A percentile compares a stretch with the other conserved stretches of the same genome.
phyloP scores from a whole-genome alignment of 64 coral and sea anemone species.

The Montipora efflorescens region DNA sequence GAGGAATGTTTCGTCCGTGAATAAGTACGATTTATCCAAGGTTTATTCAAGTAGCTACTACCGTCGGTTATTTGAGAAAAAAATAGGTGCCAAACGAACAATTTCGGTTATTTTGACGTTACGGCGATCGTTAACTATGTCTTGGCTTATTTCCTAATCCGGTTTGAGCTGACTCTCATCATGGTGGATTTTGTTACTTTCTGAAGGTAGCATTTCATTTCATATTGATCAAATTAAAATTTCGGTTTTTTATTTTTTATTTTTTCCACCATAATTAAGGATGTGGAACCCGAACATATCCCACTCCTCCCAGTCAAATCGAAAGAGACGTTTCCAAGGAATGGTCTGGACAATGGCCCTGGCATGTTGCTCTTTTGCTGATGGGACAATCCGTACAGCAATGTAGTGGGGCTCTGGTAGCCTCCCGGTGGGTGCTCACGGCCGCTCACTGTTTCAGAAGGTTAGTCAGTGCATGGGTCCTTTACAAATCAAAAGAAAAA shows the following conservation, averaged over 20 bases:
- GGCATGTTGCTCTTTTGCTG: constrained; percentile 76
- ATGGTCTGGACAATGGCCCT: constrained; percentile 85
- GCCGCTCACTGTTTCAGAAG: constrained; percentile 88
- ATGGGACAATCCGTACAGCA: constrained; percentile 66
- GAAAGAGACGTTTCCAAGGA: neutral
- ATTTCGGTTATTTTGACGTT: no score
- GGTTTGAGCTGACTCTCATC: neutral
- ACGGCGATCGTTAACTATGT: neutral
- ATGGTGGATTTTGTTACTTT: no score
- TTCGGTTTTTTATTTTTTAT: neutral
- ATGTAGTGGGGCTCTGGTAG: constrained; percentile 77
- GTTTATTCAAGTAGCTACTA: no score
- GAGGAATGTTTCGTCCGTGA: no score
- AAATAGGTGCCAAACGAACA: no score
- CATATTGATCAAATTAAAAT: neutral
- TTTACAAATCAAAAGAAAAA: neutral
- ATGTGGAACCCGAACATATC: constrained; percentile 16
- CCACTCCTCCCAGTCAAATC: neutral
- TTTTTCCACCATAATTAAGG: neutral
- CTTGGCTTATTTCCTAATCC: neutral
- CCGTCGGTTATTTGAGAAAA: no score
- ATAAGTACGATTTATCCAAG: no score
- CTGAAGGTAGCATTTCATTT: neutral
- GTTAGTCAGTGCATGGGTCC: neutral
- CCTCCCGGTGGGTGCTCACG: constrained; percentile 74